These are phyloP conservation scores for Thripadectes ignobilis DNA, from an alignment of 2,797 vertebrate genomes.

Conservation along the genomic window DNA sequence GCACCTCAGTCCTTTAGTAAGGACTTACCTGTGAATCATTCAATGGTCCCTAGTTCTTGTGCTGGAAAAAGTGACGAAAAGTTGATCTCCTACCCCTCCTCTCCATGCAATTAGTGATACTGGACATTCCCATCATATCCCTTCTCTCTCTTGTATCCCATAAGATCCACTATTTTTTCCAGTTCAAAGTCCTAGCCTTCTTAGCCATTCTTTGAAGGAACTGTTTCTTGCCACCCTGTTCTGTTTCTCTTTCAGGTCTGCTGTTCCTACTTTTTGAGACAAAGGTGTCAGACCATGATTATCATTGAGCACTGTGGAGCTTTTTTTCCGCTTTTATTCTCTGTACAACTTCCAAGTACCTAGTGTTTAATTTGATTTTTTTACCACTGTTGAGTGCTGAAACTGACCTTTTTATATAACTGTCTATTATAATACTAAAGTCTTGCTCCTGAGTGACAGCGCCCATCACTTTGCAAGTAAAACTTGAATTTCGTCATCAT, in stretches of 20 bases:
- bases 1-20: neutral
- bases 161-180: neutral
- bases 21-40: neutral
- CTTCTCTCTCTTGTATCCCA: neutral
- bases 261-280: neutral
- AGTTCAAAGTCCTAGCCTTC: neutral
- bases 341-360: neutral
- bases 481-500: neutral
- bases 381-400: neutral
- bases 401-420: neutral
- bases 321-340: neutral
- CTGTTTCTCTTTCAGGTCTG: neutral
- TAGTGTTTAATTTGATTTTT: neutral
- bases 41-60: neutral
- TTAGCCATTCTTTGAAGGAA: neutral
- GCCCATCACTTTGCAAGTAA: neutral
- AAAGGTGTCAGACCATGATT: neutral
- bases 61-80: neutral
- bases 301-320: rapidly evolving
- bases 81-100: neutral
- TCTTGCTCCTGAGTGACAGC: neutral
- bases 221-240: neutral
- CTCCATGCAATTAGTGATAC: neutral
- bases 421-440: neutral
- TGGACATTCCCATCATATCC: neutral